A percentile compares a stretch with the other conserved stretches of the same genome.
These are phyloP conservation scores for Clarias laeviceps DNA, from an alignment of 2,797 vertebrate genomes.

Conservation along the genomic window DNA sequence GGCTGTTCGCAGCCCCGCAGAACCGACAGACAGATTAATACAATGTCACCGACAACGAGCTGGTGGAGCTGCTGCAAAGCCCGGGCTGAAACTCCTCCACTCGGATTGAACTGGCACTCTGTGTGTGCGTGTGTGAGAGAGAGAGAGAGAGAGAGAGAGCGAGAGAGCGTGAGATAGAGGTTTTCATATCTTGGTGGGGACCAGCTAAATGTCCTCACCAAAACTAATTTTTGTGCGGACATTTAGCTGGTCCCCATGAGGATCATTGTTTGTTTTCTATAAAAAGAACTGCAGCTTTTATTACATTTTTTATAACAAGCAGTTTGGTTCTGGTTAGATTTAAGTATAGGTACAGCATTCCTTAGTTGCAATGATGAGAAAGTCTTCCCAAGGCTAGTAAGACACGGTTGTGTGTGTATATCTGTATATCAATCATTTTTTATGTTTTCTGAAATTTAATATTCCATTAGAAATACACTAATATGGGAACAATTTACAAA, in stretches of 20 bases:
- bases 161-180: background rate
- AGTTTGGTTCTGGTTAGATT: background rate
- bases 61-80: conserved; percentile 43
- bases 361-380: background rate
- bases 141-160: no score
- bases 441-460: no score
- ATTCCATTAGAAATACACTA: no score
- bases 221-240: background rate
- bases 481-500: no score
- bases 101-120: conserved; percentile 46
- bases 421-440: background rate
- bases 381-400: background rate
- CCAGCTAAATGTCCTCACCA: background rate
- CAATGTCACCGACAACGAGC: conserved; percentile 55
- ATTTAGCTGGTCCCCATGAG: background rate
- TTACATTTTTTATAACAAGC: background rate
- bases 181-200: background rate
- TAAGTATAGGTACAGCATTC: background rate
- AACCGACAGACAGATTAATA: conserved; percentile 57
- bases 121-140: background rate
- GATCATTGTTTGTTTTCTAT: background rate
- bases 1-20: conserved; percentile 33
- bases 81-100: conserved; percentile 8
- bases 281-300: no score
- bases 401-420: background rate